phyloP scores from a whole-genome alignment of 2,113 vertebrate genomes.

The Halichoerus grypus region DNA sequence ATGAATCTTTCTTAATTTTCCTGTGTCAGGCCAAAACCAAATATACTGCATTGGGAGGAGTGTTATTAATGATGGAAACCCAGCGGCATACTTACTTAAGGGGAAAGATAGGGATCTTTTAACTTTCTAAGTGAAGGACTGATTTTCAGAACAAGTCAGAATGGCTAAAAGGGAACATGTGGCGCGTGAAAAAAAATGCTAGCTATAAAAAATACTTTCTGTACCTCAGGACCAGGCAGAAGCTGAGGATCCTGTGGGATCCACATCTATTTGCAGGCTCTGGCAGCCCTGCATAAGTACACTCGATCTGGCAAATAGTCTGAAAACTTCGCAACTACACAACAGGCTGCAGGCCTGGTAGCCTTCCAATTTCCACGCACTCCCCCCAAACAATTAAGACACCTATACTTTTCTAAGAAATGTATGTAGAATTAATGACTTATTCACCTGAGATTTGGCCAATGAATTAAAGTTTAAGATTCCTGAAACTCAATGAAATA shows the following conservation, averaged over 20 bases:
- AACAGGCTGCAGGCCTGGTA: neutral
- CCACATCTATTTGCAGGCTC: neutral
- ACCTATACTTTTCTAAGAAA: neutral
- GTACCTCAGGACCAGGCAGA: neutral
- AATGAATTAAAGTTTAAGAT: conserved; percentile 38
- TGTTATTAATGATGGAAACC: neutral
- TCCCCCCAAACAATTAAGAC: neutral
- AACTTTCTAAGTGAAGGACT: neutral
- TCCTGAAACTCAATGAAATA: neutral
- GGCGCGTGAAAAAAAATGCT: neutral
- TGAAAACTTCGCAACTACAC: neutral
- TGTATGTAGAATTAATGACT: neutral
- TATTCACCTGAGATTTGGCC: neutral
- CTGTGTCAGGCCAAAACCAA: neutral
- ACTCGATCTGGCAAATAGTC: neutral
- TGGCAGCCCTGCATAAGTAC: neutral
- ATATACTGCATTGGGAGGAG: neutral
- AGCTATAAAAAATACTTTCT: neutral
- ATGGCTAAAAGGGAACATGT: neutral
- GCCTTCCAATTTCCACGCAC: neutral
- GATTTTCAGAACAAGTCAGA: conserved; percentile 29
- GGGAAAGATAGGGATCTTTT: neutral
- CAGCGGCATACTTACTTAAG: neutral
- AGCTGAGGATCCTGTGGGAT: neutral
- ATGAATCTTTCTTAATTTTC: neutral